Percentiles rank a stretch among this genome's conserved stretches.
These are phyloP conservation scores for Coenobita brevimanus DNA, from an alignment of 1,140 invertebrate species.

Conservation along the genomic window DNA sequence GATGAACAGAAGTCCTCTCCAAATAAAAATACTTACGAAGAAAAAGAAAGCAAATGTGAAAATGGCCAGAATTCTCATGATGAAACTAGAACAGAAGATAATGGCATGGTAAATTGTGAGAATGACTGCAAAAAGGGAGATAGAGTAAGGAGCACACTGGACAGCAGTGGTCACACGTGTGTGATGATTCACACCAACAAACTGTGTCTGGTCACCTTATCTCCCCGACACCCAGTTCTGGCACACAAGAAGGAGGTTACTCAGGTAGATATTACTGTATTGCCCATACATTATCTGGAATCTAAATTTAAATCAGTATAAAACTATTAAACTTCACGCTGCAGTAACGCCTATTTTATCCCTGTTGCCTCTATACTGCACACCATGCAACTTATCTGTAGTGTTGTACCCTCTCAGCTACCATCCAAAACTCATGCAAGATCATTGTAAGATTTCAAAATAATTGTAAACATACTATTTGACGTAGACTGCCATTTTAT, in stretches of 20 bases:
- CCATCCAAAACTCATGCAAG: too few relatives aligned
- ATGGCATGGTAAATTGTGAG: neutral
- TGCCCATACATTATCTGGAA: too few relatives aligned
- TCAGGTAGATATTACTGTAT: constrained; percentile 21
- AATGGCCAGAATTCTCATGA: neutral
- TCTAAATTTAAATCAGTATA: too few relatives aligned
- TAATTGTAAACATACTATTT: too few relatives aligned
- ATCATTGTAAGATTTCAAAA: too few relatives aligned
- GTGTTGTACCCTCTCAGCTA: too few relatives aligned
- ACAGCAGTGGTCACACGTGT: constrained; percentile 41
- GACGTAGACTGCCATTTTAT: too few relatives aligned
- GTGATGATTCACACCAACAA: constrained; percentile 55
- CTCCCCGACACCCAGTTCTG: constrained; percentile 33
- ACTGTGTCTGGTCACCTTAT: constrained; percentile 47
- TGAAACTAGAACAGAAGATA: neutral
- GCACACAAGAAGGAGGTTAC: constrained; percentile 40
- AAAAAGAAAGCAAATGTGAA: too few relatives aligned
- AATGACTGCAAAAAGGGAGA: neutral
- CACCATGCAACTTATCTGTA: too few relatives aligned
- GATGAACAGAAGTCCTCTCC: neutral
- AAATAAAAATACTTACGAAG: neutral
- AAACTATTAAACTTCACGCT: too few relatives aligned
- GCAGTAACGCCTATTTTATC: too few relatives aligned
- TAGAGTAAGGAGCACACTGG: neutral
- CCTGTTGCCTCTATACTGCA: too few relatives aligned